phyloP scores from a whole-genome alignment of 2,888 invertebrate species.

The Cryptophagus acutangulus region DNA sequence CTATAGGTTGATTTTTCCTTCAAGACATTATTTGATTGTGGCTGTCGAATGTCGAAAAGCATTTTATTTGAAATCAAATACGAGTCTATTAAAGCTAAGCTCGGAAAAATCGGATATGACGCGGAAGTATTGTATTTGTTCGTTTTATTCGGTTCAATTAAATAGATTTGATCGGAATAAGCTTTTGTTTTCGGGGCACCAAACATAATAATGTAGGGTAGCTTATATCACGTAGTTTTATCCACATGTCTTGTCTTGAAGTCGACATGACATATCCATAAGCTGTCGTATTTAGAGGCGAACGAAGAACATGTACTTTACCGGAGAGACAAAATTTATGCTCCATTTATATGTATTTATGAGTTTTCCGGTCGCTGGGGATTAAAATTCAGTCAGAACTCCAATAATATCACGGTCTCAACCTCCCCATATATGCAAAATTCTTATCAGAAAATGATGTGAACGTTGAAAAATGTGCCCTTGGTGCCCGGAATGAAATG shows the following conservation, averaged over 20 bases:
- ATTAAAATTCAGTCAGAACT: slow-evolving; percentile 33
- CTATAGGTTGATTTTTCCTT: too few relatives aligned
- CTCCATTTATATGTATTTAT: slow-evolving; percentile 38
- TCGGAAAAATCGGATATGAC: too few relatives aligned
- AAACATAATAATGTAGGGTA: too few relatives aligned
- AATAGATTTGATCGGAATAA: too few relatives aligned
- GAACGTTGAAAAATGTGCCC: slow-evolving; percentile 38
- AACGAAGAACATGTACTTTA: slow-evolving; percentile 21
- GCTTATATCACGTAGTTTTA: slow-evolving; percentile 14
- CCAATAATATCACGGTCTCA: slow-evolving; percentile 30
- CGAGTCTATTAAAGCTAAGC: too few relatives aligned
- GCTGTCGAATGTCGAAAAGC: too few relatives aligned
- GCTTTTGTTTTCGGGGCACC: too few relatives aligned
- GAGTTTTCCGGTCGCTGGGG: slow-evolving; percentile 31
- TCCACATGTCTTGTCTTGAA: slow-evolving; percentile 20
- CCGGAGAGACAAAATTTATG: slow-evolving; percentile 27
- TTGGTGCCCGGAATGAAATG: slow-evolving; percentile 35
- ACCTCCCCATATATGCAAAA: slow-evolving; percentile 32
- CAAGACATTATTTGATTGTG: too few relatives aligned
- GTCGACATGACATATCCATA: slow-evolving; percentile 4
- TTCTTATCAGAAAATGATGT: slow-evolving; percentile 40
- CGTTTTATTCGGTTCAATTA: too few relatives aligned
- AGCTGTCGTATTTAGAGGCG: slow-evolving; percentile 11
- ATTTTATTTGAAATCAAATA: too few relatives aligned
- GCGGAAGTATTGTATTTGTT: too few relatives aligned